Evolutionary conservation across 2,888 invertebrate genomes (phyloP).

Genomic region (Tortrix viridana): DNA sequence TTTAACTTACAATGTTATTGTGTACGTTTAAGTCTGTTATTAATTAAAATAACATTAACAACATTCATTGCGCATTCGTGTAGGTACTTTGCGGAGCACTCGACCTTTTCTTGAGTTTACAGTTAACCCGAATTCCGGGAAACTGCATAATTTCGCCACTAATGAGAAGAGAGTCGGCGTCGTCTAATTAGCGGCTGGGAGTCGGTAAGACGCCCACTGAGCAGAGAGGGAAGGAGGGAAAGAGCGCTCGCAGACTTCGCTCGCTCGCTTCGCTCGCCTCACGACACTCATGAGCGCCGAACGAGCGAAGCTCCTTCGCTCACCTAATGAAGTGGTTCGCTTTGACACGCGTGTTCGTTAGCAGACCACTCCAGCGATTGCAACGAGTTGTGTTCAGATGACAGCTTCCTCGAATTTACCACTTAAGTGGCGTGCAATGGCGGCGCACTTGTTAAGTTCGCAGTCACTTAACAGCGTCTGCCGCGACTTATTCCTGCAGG

Average conservation of each 20-base stretch:
- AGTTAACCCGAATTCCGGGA: conserved; percentile 79
- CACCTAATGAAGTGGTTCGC: conserved; percentile 84
- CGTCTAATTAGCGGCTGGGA: conserved; percentile 80
- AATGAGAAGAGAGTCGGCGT: conserved; percentile 79
- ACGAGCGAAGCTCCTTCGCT: conserved; percentile 62
- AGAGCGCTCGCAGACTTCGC: conserved; percentile 50
- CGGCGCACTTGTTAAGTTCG: conserved; percentile 69
- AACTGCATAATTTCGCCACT: conserved; percentile 82
- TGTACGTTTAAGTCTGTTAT: not conserved
- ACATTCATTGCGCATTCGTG: conserved; percentile 16
- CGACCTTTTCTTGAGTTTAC: conserved; percentile 65
- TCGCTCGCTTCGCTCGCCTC: conserved; percentile 40
- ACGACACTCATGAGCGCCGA: conserved; percentile 32
- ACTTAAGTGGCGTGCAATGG: conserved; percentile 78
- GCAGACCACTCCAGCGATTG: conserved; percentile 77
- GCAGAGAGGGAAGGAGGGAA: conserved; percentile 47
- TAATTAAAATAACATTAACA: conserved; percentile 16
- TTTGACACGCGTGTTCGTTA: conserved; percentile 84
- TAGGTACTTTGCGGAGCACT: conserved; percentile 56
- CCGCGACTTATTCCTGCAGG: conserved; percentile 2
- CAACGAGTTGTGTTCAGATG: conserved; percentile 76
- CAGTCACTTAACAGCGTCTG: conserved; percentile 57
- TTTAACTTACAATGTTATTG: conserved; percentile 44
- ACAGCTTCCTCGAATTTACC: conserved; percentile 80
- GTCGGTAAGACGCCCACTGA: conserved; percentile 79